Evolutionary conservation across 2,113 vertebrate genomes (phyloP).

Genomic region (Podarcis raffonei): DNA sequence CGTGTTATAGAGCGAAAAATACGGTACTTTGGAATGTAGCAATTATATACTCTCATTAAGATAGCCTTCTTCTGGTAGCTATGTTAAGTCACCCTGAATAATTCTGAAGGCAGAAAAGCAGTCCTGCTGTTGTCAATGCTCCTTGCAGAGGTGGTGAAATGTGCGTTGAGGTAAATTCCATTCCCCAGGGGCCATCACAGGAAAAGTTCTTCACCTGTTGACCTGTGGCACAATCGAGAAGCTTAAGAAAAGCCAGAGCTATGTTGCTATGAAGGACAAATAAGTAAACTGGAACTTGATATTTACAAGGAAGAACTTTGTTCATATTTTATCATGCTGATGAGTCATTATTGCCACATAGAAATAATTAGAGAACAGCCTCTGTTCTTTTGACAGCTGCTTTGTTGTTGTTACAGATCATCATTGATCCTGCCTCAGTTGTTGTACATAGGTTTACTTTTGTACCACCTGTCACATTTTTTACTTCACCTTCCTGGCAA

Average conservation of each 20-base stretch:
- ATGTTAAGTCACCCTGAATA: conserved; percentile 3
- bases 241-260: conserved; percentile 30
- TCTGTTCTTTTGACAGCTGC: conserved; percentile 71
- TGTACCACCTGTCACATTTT: conserved; percentile 73
- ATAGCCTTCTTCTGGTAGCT: conserved; percentile 23
- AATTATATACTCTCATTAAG: not conserved
- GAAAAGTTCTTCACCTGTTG: conserved; percentile 48
- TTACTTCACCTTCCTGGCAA: conserved; percentile 70
- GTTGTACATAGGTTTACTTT: conserved; percentile 70
- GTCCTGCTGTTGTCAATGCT: conserved; percentile 32
- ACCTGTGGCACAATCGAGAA: conserved; percentile 37
- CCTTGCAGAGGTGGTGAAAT: conserved; percentile 46
- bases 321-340: conserved; percentile 65
- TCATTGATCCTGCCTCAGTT: conserved; percentile 73
- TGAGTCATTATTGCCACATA: conserved; percentile 69
- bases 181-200: conserved; percentile 39
- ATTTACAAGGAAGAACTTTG: conserved; percentile 66
- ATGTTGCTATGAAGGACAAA: conserved; percentile 48
- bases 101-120: conserved; percentile 12
- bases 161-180: conserved; percentile 27
- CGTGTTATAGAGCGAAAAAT: too few species aligned
- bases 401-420: conserved; percentile 71
- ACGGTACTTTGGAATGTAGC: not conserved
- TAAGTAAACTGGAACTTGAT: conserved; percentile 60
- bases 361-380: conserved; percentile 57